phyloP scores from a whole-genome alignment of 2,888 invertebrate species.

The Drosophila paranaensis region DNA sequence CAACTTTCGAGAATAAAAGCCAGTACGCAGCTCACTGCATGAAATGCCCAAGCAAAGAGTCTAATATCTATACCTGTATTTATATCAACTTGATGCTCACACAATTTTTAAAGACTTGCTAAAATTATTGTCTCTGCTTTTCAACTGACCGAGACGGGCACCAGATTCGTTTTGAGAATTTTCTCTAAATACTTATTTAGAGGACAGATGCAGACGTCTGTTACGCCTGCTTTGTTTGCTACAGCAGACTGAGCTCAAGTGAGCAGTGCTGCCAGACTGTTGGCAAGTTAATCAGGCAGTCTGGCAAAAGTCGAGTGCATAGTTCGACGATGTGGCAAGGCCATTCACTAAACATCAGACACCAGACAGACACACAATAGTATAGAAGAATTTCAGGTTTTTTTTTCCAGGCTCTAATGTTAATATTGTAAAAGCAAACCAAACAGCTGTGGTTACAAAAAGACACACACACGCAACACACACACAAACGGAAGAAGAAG shows the following conservation, averaged over 20 bases:
- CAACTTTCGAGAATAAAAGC: constrained; percentile 57
- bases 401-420: constrained; percentile 36
- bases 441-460: constrained; percentile 12
- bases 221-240: neutral
- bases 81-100: neutral
- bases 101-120: neutral
- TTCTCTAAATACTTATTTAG: too few species aligned
- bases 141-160: neutral
- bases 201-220: too few species aligned
- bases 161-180: neutral
- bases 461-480: constrained; percentile 3
- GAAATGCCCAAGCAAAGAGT: constrained; percentile 7
- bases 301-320: constrained; percentile 14
- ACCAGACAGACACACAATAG: constrained; percentile 45
- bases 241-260: constrained; percentile 2
- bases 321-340: constrained; percentile 27
- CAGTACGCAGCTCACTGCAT: constrained; percentile 36
- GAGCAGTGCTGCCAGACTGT: constrained; percentile 10
- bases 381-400: constrained; percentile 51
- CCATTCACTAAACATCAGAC: constrained; percentile 48
- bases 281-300: neutral
- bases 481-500: neutral
- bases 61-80: too few species aligned
- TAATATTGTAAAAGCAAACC: constrained; percentile 21
- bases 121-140: neutral